phyloP scores from a whole-genome alignment of 2,797 vertebrate species.

The Fundulus diaphanus region DNA sequence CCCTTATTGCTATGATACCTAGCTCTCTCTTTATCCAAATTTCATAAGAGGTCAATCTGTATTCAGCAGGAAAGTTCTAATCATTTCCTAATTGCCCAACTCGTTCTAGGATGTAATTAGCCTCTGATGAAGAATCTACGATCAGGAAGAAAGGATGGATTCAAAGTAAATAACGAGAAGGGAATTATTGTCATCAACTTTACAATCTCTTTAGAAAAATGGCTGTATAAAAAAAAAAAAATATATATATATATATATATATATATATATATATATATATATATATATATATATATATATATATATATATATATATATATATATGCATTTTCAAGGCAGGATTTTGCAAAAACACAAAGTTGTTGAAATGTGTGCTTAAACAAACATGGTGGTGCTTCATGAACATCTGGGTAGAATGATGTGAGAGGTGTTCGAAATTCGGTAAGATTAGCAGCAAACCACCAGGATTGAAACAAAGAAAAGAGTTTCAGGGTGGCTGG shows the following conservation, averaged over 20 bases:
- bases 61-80: slow-evolving; percentile 20
- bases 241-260: too few species aligned
- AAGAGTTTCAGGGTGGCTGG: not conserved
- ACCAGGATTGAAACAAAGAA: not conserved
- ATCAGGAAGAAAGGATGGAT: not conserved
- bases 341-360: not conserved
- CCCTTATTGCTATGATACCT: slow-evolving; percentile 51
- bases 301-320: too few species aligned
- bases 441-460: not conserved
- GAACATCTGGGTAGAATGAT: not conserved
- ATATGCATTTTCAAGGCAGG: not conserved
- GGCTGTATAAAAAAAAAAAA: not conserved
- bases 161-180: not conserved
- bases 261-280: too few species aligned
- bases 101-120: slow-evolving; percentile 19
- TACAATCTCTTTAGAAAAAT: not conserved
- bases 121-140: slow-evolving; percentile 12
- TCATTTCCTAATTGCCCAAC: slow-evolving; percentile 18
- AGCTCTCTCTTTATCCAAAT: slow-evolving; percentile 32
- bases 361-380: not conserved
- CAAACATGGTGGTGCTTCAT: not conserved
- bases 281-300: too few species aligned
- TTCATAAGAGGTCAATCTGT: slow-evolving; percentile 38
- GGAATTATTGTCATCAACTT: not conserved
- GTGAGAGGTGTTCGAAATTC: not conserved